Conservation (phyloP, 2,888 invertebrate species). For the Tricholauxania praeusta region DNA sequence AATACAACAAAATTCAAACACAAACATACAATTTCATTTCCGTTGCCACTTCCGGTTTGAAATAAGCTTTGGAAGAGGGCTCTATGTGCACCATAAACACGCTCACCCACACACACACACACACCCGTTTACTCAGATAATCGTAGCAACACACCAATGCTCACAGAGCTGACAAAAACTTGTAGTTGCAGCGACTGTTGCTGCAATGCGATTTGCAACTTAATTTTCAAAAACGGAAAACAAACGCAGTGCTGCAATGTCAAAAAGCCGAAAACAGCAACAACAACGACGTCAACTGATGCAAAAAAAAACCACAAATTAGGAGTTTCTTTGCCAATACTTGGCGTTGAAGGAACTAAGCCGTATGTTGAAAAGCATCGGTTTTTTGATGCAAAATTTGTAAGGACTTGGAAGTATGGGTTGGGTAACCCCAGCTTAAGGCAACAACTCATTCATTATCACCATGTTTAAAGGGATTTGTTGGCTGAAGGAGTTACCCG, state of each 20-base stretch:
- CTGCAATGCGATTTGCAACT: constrained; percentile 45
- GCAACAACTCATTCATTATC: constrained; percentile 46
- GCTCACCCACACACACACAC: background rate
- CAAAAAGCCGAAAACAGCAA: constrained; percentile 7
- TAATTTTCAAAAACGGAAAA: constrained; percentile 47
- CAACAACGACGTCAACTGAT: background rate
- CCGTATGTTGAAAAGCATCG: too few species aligned
- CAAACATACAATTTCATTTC: constrained; percentile 44
- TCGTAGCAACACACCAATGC: background rate
- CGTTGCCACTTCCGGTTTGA: constrained; percentile 39
- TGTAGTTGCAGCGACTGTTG: background rate
- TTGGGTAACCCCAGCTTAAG: background rate
- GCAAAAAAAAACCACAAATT: constrained; percentile 38
- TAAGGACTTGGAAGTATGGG: background rate
- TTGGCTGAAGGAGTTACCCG: constrained; percentile 38
- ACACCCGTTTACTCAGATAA: background rate
- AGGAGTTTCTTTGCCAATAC: constrained; percentile 13
- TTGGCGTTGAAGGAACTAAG: too few species aligned
- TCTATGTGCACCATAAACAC: background rate
- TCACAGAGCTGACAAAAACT: background rate
- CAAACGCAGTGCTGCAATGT: constrained; percentile 39
- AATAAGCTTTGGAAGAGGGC: constrained; percentile 19
- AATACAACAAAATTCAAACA: constrained; percentile 24
- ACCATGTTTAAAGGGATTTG: constrained; percentile 49
- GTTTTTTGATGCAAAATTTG: constrained; percentile 8